phyloP scores from a whole-genome alignment of 2,888 invertebrate species.

The Acanthococcus lagerstroemiae region DNA sequence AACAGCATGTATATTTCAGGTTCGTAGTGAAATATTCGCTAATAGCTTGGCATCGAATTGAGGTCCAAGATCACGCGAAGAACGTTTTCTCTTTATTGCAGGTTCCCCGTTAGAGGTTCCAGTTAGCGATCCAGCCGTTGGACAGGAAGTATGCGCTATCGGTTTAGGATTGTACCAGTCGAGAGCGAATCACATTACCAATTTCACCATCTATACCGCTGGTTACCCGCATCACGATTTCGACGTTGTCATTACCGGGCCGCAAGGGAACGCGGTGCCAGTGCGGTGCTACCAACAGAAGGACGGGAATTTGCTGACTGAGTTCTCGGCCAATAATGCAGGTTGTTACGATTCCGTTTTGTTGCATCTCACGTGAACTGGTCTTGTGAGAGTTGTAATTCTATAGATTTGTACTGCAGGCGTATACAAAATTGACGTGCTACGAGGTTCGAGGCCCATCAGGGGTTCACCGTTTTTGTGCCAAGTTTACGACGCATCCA shows the following conservation, averaged over 20 bases:
- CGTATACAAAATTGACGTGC: constrained; percentile 62
- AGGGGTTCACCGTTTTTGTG: constrained; percentile 89
- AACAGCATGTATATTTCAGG: constrained; percentile 67
- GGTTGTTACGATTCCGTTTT: too few species aligned
- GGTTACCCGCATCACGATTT: constrained; percentile 77
- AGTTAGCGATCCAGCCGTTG: constrained; percentile 54
- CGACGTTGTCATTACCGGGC: constrained; percentile 80
- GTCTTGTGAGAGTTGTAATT: not conserved
- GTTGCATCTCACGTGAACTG: not conserved
- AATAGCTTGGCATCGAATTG: not conserved
- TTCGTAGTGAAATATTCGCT: constrained; percentile 33
- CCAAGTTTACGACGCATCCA: constrained; percentile 79
- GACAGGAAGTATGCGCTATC: constrained; percentile 64
- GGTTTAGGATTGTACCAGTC: constrained; percentile 79
- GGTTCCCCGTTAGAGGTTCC: constrained; percentile 51
- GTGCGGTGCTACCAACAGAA: constrained; percentile 93
- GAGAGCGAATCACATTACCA: constrained; percentile 67
- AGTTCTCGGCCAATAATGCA: constrained; percentile 74
- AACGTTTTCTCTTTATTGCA: constrained; percentile 35
- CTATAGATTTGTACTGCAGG: constrained; percentile 39
- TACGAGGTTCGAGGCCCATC: constrained; percentile 80
- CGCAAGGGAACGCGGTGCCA: constrained; percentile 67
- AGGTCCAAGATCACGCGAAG: not conserved
- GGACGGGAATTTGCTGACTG: constrained; percentile 87
- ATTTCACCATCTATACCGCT: constrained; percentile 79